Conservation (phyloP, 2,888 invertebrate species). For the Drosophila subsilvestris region DNA sequence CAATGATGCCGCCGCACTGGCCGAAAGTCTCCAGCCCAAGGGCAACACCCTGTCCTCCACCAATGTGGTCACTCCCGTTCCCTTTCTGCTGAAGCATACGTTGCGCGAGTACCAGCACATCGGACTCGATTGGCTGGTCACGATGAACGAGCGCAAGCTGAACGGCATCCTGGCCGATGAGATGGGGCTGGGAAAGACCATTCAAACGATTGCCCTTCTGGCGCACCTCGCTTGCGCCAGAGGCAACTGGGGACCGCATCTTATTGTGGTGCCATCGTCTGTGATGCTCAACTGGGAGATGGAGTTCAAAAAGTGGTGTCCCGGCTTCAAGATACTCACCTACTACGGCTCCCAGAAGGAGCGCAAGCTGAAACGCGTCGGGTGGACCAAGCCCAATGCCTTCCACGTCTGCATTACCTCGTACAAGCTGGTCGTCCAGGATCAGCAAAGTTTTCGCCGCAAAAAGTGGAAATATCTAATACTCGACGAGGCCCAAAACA, state of each 20-base stretch:
- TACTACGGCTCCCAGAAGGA: slow-evolving; percentile 99
- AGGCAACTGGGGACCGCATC: slow-evolving; percentile 98
- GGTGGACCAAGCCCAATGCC: slow-evolving; percentile 99
- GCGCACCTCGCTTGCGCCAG: slow-evolving; percentile 96
- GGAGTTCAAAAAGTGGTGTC: slow-evolving; percentile 99
- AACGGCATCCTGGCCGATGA: slow-evolving; percentile 99
- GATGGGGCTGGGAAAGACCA: slow-evolving; percentile 98
- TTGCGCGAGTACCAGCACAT: slow-evolving; percentile 97
- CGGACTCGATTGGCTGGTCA: slow-evolving; percentile 98
- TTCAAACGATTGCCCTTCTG: slow-evolving; percentile 97
- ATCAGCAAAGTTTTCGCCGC: slow-evolving; percentile 97
- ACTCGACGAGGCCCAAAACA: slow-evolving; percentile 99
- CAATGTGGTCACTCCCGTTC: slow-evolving; percentile 96
- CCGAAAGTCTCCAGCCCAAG: slow-evolving; percentile 98
- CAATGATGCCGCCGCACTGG: slow-evolving; percentile 96
- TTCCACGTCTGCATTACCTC: slow-evolving; percentile 99
- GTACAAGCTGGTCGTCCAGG: slow-evolving; percentile 98
- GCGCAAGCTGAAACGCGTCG: slow-evolving; percentile 93
- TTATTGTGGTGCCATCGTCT: slow-evolving; percentile 99
- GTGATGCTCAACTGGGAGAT: slow-evolving; percentile 99
- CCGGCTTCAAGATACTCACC: slow-evolving; percentile 98
- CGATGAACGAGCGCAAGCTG: slow-evolving; percentile 96
- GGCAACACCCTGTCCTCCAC: slow-evolving; percentile 98
- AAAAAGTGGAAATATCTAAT: slow-evolving; percentile 99
- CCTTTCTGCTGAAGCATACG: slow-evolving; percentile 94